Evolutionary conservation across 1,140 invertebrate species (phyloP).

Genomic region (Atta cephalotes): DNA sequence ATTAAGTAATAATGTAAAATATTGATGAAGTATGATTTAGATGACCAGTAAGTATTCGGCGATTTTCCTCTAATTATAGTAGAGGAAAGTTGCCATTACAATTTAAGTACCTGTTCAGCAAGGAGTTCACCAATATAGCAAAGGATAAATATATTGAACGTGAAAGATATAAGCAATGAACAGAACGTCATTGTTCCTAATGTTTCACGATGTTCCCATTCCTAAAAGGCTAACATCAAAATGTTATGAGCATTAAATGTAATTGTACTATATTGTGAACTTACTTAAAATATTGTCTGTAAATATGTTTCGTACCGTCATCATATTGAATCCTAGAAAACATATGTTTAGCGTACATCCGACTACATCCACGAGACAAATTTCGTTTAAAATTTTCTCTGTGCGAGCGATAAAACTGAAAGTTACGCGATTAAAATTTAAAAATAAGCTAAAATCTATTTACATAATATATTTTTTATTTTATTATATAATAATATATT

Average conservation of each 20-base stretch:
- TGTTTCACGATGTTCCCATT: constrained; percentile 75
- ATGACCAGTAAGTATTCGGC: too few relatives aligned
- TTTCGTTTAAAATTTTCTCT: constrained; percentile 77
- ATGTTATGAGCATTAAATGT: neutral
- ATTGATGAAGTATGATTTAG: too few relatives aligned
- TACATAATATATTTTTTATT: neutral
- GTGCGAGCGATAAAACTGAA: constrained; percentile 76
- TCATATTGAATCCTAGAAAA: constrained; percentile 79
- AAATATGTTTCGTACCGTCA: constrained; percentile 73
- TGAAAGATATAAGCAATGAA: constrained; percentile 73
- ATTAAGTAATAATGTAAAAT: too few relatives aligned
- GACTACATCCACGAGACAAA: constrained; percentile 79
- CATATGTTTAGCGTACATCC: constrained; percentile 82
- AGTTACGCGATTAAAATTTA: neutral
- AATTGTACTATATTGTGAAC: neutral
- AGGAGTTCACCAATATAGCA: constrained; percentile 78
- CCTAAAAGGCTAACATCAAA: constrained; percentile 70
- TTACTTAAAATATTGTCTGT: neutral
- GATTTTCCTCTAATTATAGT: too few relatives aligned
- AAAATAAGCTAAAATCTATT: neutral
- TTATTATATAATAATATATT: neutral
- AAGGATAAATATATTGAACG: constrained; percentile 79
- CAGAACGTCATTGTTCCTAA: constrained; percentile 71
- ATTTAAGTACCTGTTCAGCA: constrained; percentile 72
- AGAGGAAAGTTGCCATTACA: neutral